phyloP scores from a whole-genome alignment of 2,888 invertebrate genomes.

The Theretra japonica region DNA sequence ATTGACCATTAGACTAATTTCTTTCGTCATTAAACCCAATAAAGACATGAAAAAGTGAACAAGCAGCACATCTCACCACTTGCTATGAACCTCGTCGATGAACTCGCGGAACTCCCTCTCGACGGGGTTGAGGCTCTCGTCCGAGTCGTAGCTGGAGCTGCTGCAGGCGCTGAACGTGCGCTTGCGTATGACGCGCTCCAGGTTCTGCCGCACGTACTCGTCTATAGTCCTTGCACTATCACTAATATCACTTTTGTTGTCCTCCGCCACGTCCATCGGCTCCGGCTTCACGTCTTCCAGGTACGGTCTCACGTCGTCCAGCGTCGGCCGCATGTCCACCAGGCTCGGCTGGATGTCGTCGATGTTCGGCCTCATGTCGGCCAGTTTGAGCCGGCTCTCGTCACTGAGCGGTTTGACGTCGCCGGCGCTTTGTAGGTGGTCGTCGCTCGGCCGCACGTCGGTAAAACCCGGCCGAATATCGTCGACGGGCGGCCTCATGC shows the following conservation, averaged over 20 bases:
- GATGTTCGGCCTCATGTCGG: conserved; percentile 17
- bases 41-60: too few species aligned
- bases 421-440: not conserved
- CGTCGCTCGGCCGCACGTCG: not conserved
- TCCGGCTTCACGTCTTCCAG: conserved; percentile 37
- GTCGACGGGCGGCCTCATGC: not conserved
- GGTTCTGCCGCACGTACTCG: conserved; percentile 56
- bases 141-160: conserved; percentile 73
- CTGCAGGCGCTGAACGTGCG: conserved; percentile 68
- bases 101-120: conserved; percentile 76
- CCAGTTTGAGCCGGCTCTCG: conserved; percentile 15
- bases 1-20: too few species aligned
- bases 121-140: conserved; percentile 72
- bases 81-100: conserved; percentile 74
- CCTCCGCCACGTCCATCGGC: conserved; percentile 50
- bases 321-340: conserved; percentile 27
- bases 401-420: conserved; percentile 34
- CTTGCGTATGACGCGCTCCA: conserved; percentile 61
- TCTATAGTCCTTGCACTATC: conserved; percentile 65
- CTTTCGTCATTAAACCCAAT: too few species aligned
- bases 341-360: conserved; percentile 35
- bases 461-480: not conserved
- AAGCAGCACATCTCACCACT: conserved; percentile 65
- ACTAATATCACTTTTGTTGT: conserved; percentile 71
- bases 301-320: conserved; percentile 46